phyloP scores from a whole-genome alignment of 2,797 vertebrate genomes.

The Sebastes miniatus region DNA sequence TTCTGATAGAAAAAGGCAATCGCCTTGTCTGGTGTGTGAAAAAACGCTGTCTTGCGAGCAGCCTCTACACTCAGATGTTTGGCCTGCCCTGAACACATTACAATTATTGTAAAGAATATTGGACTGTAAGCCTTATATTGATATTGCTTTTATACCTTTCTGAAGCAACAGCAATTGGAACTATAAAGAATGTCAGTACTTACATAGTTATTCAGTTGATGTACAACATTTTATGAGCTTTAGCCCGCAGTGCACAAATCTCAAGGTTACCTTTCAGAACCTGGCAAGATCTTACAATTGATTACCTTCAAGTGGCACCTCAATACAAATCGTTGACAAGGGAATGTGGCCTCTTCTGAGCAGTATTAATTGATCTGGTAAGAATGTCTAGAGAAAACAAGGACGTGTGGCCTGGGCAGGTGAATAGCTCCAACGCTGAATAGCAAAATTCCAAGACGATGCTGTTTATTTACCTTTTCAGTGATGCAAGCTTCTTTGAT shows the following conservation, averaged over 20 bases:
- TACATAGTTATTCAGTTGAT: conserved; percentile 36
- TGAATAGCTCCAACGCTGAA: conserved; percentile 10
- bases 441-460: conserved; percentile 13
- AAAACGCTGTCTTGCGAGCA: conserved; percentile 18
- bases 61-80: conserved; percentile 17
- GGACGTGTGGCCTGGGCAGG: not conserved
- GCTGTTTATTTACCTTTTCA: conserved; percentile 21
- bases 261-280: conserved; percentile 64
- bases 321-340: conserved; percentile 67
- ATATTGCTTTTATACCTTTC: conserved; percentile 34
- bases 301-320: conserved; percentile 71
- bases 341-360: conserved; percentile 37
- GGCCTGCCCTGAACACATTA: not conserved
- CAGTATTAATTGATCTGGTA: conserved; percentile 51
- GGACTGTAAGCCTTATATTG: conserved; percentile 11
- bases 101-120: not conserved
- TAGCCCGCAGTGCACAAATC: conserved; percentile 26
- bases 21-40: conserved; percentile 14
- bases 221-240: conserved; percentile 38
- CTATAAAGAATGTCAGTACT: conserved; percentile 33
- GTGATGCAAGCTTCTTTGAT: not conserved
- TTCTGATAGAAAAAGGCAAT: conserved; percentile 43
- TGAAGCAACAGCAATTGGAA: conserved; percentile 26
- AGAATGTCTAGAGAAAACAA: conserved; percentile 40
- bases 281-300: conserved; percentile 58